These are phyloP conservation scores for Hirtodrosophila trivittata DNA, from an alignment of 2,888 invertebrate species.

Conservation along the genomic window DNA sequence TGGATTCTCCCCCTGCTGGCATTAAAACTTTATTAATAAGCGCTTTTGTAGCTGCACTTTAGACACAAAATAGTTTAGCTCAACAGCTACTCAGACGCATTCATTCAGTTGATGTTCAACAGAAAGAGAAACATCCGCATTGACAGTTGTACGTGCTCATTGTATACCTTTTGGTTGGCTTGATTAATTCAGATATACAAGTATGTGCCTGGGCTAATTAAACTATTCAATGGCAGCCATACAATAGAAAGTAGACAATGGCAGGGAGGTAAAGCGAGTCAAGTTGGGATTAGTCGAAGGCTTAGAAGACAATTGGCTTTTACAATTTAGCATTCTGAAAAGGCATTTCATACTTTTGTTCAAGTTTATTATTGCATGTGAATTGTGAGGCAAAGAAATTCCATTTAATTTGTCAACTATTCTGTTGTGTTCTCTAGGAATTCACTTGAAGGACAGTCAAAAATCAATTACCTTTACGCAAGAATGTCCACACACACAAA, in stretches of 20 bases:
- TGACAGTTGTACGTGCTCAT: slow-evolving; percentile 48
- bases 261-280: not conserved
- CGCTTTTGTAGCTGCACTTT: slow-evolving; percentile 20
- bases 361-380: slow-evolving; percentile 12
- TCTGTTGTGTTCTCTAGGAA: slow-evolving; percentile 9
- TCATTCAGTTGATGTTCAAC: too few species aligned
- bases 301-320: slow-evolving; percentile 29
- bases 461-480: slow-evolving; percentile 23
- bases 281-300: slow-evolving; percentile 8
- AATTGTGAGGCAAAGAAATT: slow-evolving; percentile 17
- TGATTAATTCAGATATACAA: slow-evolving; percentile 44
- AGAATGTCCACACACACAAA: not conserved
- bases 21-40: slow-evolving; percentile 57
- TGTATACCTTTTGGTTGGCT: slow-evolving; percentile 23
- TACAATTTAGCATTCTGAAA: slow-evolving; percentile 15
- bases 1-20: too few species aligned
- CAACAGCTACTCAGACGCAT: not conserved
- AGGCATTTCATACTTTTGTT: slow-evolving; percentile 26
- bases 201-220: slow-evolving; percentile 48
- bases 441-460: slow-evolving; percentile 2
- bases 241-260: slow-evolving; percentile 23
- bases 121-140: not conserved
- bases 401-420: slow-evolving; percentile 20
- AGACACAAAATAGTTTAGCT: slow-evolving; percentile 5
- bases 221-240: slow-evolving; percentile 36